Evolutionary conservation across 2,113 vertebrate species (phyloP).

Genomic region (Eurypyga helias): DNA sequence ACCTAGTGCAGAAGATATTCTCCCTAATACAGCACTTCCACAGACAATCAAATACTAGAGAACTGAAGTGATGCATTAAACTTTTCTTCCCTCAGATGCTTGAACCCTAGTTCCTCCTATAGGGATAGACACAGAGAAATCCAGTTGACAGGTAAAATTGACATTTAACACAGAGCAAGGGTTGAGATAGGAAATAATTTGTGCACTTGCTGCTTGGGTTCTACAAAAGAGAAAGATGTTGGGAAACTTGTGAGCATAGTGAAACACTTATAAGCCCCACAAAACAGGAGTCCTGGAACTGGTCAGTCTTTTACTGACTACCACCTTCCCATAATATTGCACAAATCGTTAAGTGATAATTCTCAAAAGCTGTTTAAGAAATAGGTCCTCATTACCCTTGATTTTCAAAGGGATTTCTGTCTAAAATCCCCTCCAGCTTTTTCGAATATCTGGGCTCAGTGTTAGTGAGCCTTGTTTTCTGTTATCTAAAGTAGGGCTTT

Average conservation of each 20-base stretch:
- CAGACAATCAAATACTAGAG: not conserved
- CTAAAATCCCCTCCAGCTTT: not conserved
- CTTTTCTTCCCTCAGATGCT: not conserved
- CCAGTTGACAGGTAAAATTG: not conserved
- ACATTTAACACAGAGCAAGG: not conserved
- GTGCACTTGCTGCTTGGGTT: not conserved
- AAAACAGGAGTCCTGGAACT: not conserved
- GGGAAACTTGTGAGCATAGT: not conserved
- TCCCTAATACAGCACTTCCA: not conserved
- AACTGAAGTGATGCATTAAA: not conserved
- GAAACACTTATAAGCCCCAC: not conserved
- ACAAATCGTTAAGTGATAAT: not conserved
- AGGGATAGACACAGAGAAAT: not conserved
- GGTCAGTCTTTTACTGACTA: not conserved
- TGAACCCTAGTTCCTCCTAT: not conserved
- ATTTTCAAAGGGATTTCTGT: not conserved
- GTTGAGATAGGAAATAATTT: not conserved
- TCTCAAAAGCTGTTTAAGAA: not conserved
- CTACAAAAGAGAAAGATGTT: not conserved
- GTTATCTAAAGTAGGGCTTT: not conserved
- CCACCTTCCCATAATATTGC: not conserved
- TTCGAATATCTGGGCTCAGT: not conserved
- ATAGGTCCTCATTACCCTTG: not conserved
- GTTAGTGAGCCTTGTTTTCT: not conserved
- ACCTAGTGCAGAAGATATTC: fast-evolving